Conservation (phyloP, 2,797 vertebrate species). For the Labroides dimidiatus region DNA sequence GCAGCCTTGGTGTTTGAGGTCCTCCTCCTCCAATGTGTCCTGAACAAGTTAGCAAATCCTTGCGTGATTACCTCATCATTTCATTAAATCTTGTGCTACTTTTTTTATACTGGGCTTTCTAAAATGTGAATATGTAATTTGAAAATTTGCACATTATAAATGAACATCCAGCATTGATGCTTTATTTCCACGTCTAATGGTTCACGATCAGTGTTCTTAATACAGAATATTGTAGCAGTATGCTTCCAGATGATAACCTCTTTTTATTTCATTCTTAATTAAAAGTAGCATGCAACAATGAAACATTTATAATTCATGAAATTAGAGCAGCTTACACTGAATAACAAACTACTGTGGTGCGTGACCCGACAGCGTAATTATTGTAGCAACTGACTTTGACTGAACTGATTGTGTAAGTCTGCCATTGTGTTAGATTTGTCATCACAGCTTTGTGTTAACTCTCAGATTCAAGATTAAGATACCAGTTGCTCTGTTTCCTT, state of each 20-base stretch:
- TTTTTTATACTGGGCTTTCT: too few species aligned
- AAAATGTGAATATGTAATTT: too few species aligned
- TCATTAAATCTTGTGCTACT: too few species aligned
- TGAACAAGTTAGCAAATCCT: too few species aligned
- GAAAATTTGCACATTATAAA: too few species aligned
- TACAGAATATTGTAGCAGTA: too few species aligned
- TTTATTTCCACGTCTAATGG: too few species aligned
- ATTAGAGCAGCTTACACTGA: neutral
- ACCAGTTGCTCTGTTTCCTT: conserved; percentile 16
- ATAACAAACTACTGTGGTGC: conserved; percentile 12
- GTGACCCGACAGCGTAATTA: neutral
- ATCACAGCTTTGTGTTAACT: conserved; percentile 6
- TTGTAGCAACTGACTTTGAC: neutral
- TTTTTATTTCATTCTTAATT: neutral
- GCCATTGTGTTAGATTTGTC: conserved; percentile 9
- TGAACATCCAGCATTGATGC: too few species aligned
- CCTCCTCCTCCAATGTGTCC: too few species aligned
- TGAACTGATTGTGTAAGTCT: neutral
- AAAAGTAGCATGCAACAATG: neutral
- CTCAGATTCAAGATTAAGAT: conserved; percentile 1
- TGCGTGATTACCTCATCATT: too few species aligned
- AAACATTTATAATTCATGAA: neutral
- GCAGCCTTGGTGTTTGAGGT: too few species aligned
- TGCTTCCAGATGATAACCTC: neutral
- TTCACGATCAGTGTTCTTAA: too few species aligned